Base-by-base conservation (phyloP, 2,113 vertebrate species). In the Oncorhynchus masou region DNA sequence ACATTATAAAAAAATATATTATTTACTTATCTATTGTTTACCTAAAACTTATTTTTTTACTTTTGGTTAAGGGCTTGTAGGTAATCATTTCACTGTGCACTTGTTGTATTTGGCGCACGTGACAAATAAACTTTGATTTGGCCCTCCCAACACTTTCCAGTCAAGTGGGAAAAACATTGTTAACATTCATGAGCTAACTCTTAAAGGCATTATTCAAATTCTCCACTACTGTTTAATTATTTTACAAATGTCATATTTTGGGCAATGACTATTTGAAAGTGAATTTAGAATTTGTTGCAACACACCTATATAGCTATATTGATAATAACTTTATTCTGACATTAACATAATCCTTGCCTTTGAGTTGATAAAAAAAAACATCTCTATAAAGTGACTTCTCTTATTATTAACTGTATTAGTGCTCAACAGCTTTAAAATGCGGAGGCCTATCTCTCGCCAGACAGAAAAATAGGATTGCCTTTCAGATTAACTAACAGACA, bases 401-500 rank as follows among this genome's bases (percentile, higher is more conserved):
- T 77, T 24, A 62, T 70, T 64, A 77, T 72, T 60, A 11, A 62
- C 64, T 19, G 71, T 9, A 27, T 65, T 27, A 25, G 80, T 81
- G 86, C 83, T 86, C 77, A 87, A 76, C 71, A 39, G 74, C 57
- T 73, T 78, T 49, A 77, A 76, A 76, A 84, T 81, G 77, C 39
- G 34, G 1, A 24, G 69, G 24, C 24, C 51, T 19, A 54, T 54
- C 51, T 82, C 77, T 79, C 49, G 74, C 60, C 57, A 66, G 62
- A 67, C 73, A 79, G 78, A 85, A 78, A 90, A 90, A 85, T 83
- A 4, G 20, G 27, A n/a, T 45, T 45, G n/a, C 29, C 29, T 76
- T 71, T 75, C 76, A 79, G 87, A 90, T 90, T 89, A 87, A 80
- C 76, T 89, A 87, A 80, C 76, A 25, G 72, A 84, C 70, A 86